phyloP scores from a whole-genome alignment of 2,888 invertebrate genomes.

The Apotomis capreana region DNA sequence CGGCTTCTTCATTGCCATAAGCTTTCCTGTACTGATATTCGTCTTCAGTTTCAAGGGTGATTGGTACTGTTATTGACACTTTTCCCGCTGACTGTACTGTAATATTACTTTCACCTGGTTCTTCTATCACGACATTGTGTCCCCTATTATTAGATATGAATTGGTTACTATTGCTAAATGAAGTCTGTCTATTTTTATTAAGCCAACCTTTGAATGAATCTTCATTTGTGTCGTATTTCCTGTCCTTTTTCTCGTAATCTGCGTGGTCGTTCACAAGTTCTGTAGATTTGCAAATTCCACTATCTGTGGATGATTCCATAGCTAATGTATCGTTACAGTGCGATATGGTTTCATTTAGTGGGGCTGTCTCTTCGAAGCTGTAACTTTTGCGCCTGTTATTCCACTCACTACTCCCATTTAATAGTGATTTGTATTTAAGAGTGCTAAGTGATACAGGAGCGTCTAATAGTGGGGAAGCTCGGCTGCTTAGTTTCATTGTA shows the following conservation, averaged over 20 bases:
- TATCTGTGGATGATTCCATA: conserved; percentile 90
- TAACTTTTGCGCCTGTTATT: conserved; percentile 90
- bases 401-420: conserved; percentile 84
- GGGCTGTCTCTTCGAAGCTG: conserved; percentile 84
- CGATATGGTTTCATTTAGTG: conserved; percentile 63
- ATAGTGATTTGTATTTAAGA: conserved; percentile 72
- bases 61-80: conserved; percentile 72
- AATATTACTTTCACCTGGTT: conserved; percentile 64
- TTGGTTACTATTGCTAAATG: conserved; percentile 59
- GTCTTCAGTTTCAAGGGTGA: conserved; percentile 62
- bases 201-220: conserved; percentile 77
- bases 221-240: conserved; percentile 56
- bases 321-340: conserved; percentile 77
- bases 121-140: conserved; percentile 59
- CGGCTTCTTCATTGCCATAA: conserved; percentile 64
- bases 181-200: conserved; percentile 65
- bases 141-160: conserved; percentile 58
- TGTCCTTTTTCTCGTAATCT: conserved; percentile 59
- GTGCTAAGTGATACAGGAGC: conserved; percentile 70
- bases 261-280: conserved; percentile 82
- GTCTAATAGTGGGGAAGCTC: conserved; percentile 70
- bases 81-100: conserved; percentile 72
- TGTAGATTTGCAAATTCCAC: conserved; percentile 88
- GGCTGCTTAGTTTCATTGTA: conserved; percentile 58
- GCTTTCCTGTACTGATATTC: conserved; percentile 55